Conservation (phyloP, 2,113 vertebrate genomes). For the Pygoscelis antarcticus region DNA sequence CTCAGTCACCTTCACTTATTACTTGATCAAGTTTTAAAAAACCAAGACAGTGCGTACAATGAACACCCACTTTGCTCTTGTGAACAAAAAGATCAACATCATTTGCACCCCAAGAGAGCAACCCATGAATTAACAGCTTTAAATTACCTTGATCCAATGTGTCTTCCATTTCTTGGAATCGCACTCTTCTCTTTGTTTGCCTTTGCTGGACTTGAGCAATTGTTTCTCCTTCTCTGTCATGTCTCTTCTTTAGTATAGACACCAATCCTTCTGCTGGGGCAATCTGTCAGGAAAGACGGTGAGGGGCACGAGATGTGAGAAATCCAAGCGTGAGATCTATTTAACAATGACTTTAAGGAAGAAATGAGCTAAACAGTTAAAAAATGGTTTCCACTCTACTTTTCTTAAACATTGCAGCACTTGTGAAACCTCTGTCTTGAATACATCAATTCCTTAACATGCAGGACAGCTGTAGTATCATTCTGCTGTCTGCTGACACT, state of each 20-base stretch:
- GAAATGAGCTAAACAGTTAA: neutral
- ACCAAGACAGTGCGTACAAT: neutral
- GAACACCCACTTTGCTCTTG: neutral
- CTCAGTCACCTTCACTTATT: neutral
- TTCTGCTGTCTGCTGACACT: neutral
- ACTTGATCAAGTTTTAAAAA: neutral
- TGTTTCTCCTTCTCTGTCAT: slow-evolving; percentile 59
- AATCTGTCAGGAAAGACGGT: slow-evolving; percentile 71
- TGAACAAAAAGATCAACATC: neutral
- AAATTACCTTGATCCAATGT: slow-evolving; percentile 85
- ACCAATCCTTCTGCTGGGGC: slow-evolving; percentile 86
- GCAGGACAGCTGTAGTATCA: neutral
- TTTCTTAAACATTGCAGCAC: neutral
- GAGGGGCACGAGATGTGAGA: neutral
- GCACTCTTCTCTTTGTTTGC: slow-evolving; percentile 86
- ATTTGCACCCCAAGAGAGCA: neutral
- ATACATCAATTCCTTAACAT: neutral
- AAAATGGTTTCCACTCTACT: neutral
- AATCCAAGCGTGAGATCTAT: neutral
- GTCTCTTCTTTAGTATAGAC: slow-evolving; percentile 93
- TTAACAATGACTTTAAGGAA: neutral
- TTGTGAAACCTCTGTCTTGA: neutral
- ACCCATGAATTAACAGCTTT: neutral
- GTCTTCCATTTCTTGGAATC: slow-evolving; percentile 91
- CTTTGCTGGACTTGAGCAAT: slow-evolving; percentile 72